These are phyloP conservation scores for Rhombomys opimus DNA, from an alignment of 2,113 vertebrate genomes.

Conservation along the genomic window DNA sequence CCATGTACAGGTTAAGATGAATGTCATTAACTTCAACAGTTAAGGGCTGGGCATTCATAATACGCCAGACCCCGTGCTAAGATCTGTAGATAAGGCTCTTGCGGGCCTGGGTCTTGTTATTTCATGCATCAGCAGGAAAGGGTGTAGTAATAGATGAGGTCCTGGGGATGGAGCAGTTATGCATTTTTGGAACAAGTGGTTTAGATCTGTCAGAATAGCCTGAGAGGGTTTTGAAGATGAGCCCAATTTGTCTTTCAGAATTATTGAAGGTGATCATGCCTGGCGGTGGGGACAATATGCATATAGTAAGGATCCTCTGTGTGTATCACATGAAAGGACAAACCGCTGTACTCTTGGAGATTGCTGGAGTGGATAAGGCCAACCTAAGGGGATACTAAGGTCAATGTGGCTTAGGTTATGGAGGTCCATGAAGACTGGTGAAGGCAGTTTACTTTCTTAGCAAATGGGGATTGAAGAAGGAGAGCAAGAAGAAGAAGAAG, in stretches of 20 bases:
- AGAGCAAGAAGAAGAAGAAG: not conserved
- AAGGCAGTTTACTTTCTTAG: constrained; percentile 32
- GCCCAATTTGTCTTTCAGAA: not conserved
- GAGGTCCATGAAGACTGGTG: not conserved
- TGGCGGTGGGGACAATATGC: not conserved
- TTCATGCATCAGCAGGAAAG: constrained; percentile 19
- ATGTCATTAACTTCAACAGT: constrained; percentile 23
- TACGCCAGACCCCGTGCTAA: not conserved
- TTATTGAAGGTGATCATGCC: not conserved
- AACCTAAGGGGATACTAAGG: not conserved
- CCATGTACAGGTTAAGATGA: not conserved
- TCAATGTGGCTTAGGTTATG: not conserved
- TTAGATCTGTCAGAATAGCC: not conserved
- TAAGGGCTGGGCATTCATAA: not conserved
- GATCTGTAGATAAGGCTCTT: not conserved
- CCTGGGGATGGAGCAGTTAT: constrained; percentile 23
- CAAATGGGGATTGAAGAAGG: not conserved
- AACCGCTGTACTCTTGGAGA: not conserved
- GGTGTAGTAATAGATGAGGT: not conserved
- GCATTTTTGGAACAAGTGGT: constrained; percentile 44
- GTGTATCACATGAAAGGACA: not conserved
- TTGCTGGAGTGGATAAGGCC: not conserved
- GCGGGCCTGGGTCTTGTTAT: not conserved
- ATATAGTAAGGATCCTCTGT: not conserved
- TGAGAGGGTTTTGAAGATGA: constrained; percentile 45